Evolutionary conservation across 2,113 vertebrate species (phyloP).

Genomic region (Chrysochloris asiatica): DNA sequence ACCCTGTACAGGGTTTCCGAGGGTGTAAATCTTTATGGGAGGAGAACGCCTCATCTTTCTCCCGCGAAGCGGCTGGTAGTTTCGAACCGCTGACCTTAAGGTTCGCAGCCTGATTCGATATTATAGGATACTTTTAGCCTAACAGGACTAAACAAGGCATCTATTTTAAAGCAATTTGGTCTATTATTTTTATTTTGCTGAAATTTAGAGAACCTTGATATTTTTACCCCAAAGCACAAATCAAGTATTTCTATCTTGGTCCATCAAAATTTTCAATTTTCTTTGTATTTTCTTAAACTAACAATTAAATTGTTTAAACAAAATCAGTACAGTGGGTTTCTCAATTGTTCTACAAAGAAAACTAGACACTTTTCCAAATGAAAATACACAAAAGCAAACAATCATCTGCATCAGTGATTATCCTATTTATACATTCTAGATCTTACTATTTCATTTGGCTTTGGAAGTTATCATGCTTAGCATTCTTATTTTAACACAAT

Average conservation of each 20-base stretch:
- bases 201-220: not conserved
- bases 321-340: not conserved
- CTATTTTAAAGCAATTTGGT: not conserved
- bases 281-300: conserved; percentile 27
- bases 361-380: not conserved
- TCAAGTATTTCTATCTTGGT: not conserved
- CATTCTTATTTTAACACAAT: not conserved
- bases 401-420: not conserved
- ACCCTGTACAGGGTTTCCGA: too few relatives aligned
- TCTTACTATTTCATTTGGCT: not conserved
- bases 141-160: not conserved
- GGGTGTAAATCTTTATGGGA: too few relatives aligned
- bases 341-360: not conserved
- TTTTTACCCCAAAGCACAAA: conserved; percentile 3
- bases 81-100: too few relatives aligned
- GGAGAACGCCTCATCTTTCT: too few relatives aligned
- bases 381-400: conserved; percentile 10
- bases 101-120: too few relatives aligned
- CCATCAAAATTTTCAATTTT: conserved; percentile 16
- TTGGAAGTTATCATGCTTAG: not conserved
- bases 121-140: too few relatives aligned
- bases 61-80: too few relatives aligned
- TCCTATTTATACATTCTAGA: not conserved
- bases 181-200: not conserved
- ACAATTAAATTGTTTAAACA: not conserved